Percentiles rank a stretch among this genome's conserved stretches.
Evolutionary conservation across 1,140 invertebrate genomes (phyloP).

Genomic region (Phymorhynchus buccinoides): DNA sequence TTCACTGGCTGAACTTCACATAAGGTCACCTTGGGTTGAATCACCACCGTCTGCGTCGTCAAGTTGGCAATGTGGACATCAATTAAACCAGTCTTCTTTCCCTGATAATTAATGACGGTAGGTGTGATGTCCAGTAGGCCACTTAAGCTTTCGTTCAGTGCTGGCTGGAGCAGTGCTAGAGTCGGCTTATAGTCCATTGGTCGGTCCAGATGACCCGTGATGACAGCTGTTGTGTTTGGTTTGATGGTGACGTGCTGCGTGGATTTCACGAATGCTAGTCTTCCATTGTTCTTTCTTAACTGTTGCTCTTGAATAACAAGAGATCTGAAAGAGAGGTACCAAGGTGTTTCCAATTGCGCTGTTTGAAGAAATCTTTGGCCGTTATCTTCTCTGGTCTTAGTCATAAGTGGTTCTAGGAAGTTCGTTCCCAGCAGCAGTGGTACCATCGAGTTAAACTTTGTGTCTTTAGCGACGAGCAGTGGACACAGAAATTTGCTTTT

Average conservation of each 20-base stretch:
- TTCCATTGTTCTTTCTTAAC: not conserved
- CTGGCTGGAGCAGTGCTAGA: not conserved
- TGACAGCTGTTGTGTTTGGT: not conserved
- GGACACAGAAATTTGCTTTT: not conserved
- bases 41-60: slow-evolving; percentile 1
- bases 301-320: not conserved
- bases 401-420: slow-evolving; percentile 34
- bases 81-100: not conserved
- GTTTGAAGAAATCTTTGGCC: slow-evolving; percentile 46
- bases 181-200: not conserved
- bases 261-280: not conserved
- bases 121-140: slow-evolving; percentile 15
- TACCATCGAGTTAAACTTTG: not conserved
- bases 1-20: slow-evolving; percentile 14
- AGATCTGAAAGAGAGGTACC: not conserved
- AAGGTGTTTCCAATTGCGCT: slow-evolving; percentile 35
- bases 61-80: slow-evolving; percentile 9
- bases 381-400: slow-evolving; percentile 11
- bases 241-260: not conserved
- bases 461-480: not conserved
- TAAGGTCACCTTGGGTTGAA: not conserved
- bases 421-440: slow-evolving; percentile 41
- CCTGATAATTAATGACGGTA: not conserved
- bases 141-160: too few relatives aligned
- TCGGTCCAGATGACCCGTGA: not conserved